Evolutionary conservation across 1,140 invertebrate genomes (phyloP), one percentile per base, ranked within the genome.

Genomic region (Papilio polyxenes): DNA sequence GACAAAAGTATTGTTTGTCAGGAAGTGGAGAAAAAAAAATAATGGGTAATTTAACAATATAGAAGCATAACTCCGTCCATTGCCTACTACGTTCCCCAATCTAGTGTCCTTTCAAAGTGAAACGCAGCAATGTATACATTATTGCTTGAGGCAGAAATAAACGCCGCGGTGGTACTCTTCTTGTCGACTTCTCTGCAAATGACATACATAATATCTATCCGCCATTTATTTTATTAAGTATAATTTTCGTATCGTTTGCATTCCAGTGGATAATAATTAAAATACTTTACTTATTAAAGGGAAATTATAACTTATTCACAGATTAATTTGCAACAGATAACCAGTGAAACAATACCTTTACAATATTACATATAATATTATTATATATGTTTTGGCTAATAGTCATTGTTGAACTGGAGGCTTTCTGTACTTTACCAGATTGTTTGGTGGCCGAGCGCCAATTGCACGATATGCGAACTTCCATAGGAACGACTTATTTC

Each of bases 381-480:
- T 6, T 6, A 13, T 31, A 65, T 31, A 23, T 31, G 11, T 65
- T 31, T 65, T 65, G 62, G 62, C 62, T 15, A 20, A 65, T 65
- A 65, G 23, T 23, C 62, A 65, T 65, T 59, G 56, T n/a, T 65
- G 56, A 59, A 20, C n/a, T 59, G 56, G 56, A 59, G 56, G 56
- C 56, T 59, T 59, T 59, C 56, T 59, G n/a, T 59, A 59, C 56
- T 59, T 59, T 59, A 59, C 6, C n/a, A 59, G 56, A 59, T 20
- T 59, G 56, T 59, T 59, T 59, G 56, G 56, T 59, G 56, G 56
- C 56, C 56, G n/a, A 20, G 56, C 56, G 56, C 56, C 56, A 59
- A 20, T 20, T 17, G 56, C 56, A 59, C n/a, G 56, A 59, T n/a
- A 8, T 59, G n/a, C 56, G n/a, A 59, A 59, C 56, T 59, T 59